Conservation (phyloP, 2,888 invertebrate genomes). For the Creontiades dilutus region DNA sequence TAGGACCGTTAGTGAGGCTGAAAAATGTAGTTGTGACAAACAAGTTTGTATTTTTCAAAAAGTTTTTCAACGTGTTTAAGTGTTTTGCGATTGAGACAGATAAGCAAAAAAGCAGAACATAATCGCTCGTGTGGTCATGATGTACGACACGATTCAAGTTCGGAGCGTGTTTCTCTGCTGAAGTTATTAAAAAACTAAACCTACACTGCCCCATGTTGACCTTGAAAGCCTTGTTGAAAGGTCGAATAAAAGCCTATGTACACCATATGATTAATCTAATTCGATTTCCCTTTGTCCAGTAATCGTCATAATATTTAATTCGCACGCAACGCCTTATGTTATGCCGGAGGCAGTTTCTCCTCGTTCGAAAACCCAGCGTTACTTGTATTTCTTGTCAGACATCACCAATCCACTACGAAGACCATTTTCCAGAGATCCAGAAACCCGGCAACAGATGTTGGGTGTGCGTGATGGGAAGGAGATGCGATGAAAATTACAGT, state of each 20-base stretch:
- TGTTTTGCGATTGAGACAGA: too few species aligned
- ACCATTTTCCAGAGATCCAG: constrained; percentile 18
- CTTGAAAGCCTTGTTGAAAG: neutral
- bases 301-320: constrained; percentile 14
- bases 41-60: too few species aligned
- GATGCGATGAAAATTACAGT: constrained; percentile 7
- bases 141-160: too few species aligned
- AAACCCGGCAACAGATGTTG: constrained; percentile 14
- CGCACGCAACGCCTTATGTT: constrained; percentile 25
- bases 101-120: too few species aligned
- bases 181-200: too few species aligned
- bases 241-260: neutral
- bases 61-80: too few species aligned
- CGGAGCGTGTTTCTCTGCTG: too few species aligned
- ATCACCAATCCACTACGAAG: neutral
- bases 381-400: neutral
- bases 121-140: too few species aligned
- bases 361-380: neutral
- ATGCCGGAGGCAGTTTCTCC: neutral
- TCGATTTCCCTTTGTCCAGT: neutral
- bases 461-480: constrained; percentile 35
- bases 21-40: too few species aligned
- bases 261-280: constrained; percentile 19
- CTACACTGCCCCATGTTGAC: neutral
- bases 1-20: too few species aligned